A percentile compares a stretch with the other conserved stretches of the same genome.
These are phyloP conservation scores for Garrulus glandarius DNA, from an alignment of 2,797 vertebrate genomes.

Conservation along the genomic window DNA sequence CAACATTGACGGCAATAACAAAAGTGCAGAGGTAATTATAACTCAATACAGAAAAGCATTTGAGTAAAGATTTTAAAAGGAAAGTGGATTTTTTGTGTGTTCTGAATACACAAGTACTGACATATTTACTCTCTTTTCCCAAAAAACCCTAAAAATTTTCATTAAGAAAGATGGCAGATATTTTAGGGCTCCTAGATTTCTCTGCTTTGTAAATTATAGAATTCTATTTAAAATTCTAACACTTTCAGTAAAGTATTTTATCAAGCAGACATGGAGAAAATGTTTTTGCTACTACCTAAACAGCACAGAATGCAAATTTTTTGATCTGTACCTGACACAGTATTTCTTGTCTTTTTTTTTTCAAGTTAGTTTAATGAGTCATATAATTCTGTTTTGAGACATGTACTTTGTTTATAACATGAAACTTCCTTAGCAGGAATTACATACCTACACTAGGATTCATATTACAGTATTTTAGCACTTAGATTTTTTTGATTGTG, in stretches of 20 bases:
- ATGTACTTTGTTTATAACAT: not conserved
- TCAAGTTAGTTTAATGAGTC: not conserved
- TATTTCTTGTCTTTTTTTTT: not conserved
- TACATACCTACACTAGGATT: not conserved
- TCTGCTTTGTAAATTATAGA: not conserved
- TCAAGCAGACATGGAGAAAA: not conserved
- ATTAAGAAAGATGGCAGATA: not conserved
- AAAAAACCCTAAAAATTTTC: fast-evolving
- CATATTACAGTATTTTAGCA: not conserved
- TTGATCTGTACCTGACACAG: not conserved
- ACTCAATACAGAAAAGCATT: not conserved
- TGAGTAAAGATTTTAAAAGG: not conserved
- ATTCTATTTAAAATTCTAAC: not conserved
- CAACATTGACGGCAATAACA: not conserved
- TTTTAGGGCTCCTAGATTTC: not conserved
- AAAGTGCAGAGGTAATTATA: not conserved
- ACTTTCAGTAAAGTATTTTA: not conserved
- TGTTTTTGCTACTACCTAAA: not conserved
- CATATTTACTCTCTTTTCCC: not conserved
- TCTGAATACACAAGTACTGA: not conserved
- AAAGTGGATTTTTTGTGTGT: not conserved
- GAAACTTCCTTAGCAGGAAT: not conserved
- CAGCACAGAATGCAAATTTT: not conserved
- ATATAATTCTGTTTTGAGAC: not conserved
- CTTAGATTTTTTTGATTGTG: not conserved